Base-by-base conservation (phyloP, 1,140 invertebrate species). In the Tetramorium simillimum region DNA sequence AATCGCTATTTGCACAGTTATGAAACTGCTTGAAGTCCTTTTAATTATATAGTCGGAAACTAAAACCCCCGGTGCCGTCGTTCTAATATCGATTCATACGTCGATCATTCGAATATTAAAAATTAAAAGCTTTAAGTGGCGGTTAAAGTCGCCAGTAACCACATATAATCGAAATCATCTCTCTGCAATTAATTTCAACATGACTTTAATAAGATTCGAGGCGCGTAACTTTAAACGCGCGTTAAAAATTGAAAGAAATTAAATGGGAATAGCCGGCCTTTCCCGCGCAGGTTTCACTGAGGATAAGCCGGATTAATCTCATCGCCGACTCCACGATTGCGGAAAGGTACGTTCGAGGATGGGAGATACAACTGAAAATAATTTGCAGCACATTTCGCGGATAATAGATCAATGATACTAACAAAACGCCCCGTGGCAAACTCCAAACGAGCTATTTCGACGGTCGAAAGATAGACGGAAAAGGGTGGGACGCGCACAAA, bases 371-470 rank as follows among this genome's bases (percentile, higher is more conserved):
- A 69, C 21, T 46, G 65, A 69, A 69, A 69, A 46, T 69, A 69
- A 69, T 69, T 69, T 69, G 65, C 65, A 14, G 65, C 16, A 69
- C 65, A 49, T 49, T 33, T 49, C 65, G 40, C 5, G 65, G 43
- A 24, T 49, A 51, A 24, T 37, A 49, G 65, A 81, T 70, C 77
- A 69, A 70, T 67, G 77, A 53, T 16, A 51, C 58, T 46, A 49
- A 80, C 65, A 46, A 72, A 72, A 62, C 28, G 58, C 9, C 14
- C 14, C 24, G 49, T 62, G 7, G 65, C 43, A 40, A 33, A 40
- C 46, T 28, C 18, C 24, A 56, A 75, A 73, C 69, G 49, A 87
- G 65, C n/a, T 37, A 53, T 87, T 85, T 49, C 43, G 82, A 70
- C 46, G 65, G 12, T 37, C 53, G 40, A 58, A 73, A 82, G 78